phyloP scores from a whole-genome alignment of 2,113 vertebrate genomes.

The Entelurus aequoreus region DNA sequence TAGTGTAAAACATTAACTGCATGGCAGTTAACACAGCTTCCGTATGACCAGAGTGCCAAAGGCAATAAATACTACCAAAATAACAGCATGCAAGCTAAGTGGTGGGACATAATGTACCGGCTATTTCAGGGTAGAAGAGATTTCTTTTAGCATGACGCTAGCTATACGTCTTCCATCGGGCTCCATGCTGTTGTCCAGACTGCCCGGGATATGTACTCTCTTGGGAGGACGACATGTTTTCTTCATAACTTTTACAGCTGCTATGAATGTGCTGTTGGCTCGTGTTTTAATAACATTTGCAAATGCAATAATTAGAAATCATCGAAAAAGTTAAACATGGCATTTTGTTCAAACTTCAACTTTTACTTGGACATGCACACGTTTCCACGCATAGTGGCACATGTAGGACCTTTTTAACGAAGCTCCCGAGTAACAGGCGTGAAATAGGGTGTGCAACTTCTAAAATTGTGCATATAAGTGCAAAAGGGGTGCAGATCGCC shows the following conservation, averaged over 20 bases:
- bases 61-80: slow-evolving; percentile 40
- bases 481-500: no score
- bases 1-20: slow-evolving; percentile 16
- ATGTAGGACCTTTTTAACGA: no score
- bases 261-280: slow-evolving; percentile 5
- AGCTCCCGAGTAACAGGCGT: no score
- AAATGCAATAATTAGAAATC: no score
- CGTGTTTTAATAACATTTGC: neutral
- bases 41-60: slow-evolving; percentile 23
- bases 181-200: slow-evolving; percentile 54
- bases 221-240: slow-evolving; percentile 40
- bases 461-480: no score
- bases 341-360: no score
- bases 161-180: slow-evolving; percentile 45
- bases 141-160: slow-evolving; percentile 54
- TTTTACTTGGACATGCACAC: no score
- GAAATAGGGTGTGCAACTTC: no score
- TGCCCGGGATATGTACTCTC: slow-evolving; percentile 46
- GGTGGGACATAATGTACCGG: slow-evolving; percentile 47
- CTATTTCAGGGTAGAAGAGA: slow-evolving; percentile 42
- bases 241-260: slow-evolving; percentile 57
- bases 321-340: no score
- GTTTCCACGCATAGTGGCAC: no score
- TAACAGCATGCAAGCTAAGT: slow-evolving; percentile 49
- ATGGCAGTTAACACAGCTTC: slow-evolving; percentile 35